phyloP scores from a whole-genome alignment of 2,888 invertebrate genomes.

The Drosophila flavopinicola region DNA sequence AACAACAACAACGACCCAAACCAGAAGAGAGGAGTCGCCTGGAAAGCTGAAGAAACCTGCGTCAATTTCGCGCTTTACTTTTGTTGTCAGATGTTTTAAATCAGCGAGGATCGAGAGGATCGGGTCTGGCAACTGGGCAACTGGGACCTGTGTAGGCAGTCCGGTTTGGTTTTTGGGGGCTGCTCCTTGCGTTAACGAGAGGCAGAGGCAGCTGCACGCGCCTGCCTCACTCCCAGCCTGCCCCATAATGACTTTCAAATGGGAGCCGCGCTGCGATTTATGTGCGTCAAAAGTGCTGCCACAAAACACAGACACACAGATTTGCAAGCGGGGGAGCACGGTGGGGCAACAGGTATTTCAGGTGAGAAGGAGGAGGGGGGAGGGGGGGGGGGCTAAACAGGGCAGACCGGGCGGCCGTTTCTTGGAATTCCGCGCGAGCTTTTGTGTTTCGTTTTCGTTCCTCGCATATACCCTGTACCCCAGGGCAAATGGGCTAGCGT shows the following conservation, averaged over 20 bases:
- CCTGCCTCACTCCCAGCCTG: slow-evolving; percentile 47
- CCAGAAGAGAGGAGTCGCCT: slow-evolving; percentile 18
- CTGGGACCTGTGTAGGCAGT: slow-evolving; percentile 65
- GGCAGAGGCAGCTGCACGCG: slow-evolving; percentile 72
- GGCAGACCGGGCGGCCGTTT: slow-evolving; percentile 68
- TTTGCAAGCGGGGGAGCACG: neutral
- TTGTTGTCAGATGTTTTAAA: slow-evolving; percentile 79
- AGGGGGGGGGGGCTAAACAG: slow-evolving; percentile 20
- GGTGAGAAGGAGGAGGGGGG: neutral
- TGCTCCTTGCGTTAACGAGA: slow-evolving; percentile 77
- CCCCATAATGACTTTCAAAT: slow-evolving; percentile 77
- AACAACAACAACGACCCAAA: slow-evolving; percentile 14
- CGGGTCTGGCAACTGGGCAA: slow-evolving; percentile 4
- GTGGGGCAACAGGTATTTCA: no score
- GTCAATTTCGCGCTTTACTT: slow-evolving; percentile 80
- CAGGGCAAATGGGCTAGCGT: neutral
- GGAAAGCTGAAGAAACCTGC: slow-evolving; percentile 65
- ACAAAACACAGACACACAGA: neutral
- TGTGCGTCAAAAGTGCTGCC: slow-evolving; percentile 66
- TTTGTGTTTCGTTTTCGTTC: slow-evolving; percentile 54
- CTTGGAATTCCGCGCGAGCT: slow-evolving; percentile 74
- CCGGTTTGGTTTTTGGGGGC: slow-evolving; percentile 50
- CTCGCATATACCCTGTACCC: neutral
- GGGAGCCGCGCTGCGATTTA: slow-evolving; percentile 76
- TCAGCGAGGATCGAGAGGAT: slow-evolving; percentile 49